Conservation (phyloP, 2,113 vertebrate genomes). For the Toxostoma redivivum region DNA sequence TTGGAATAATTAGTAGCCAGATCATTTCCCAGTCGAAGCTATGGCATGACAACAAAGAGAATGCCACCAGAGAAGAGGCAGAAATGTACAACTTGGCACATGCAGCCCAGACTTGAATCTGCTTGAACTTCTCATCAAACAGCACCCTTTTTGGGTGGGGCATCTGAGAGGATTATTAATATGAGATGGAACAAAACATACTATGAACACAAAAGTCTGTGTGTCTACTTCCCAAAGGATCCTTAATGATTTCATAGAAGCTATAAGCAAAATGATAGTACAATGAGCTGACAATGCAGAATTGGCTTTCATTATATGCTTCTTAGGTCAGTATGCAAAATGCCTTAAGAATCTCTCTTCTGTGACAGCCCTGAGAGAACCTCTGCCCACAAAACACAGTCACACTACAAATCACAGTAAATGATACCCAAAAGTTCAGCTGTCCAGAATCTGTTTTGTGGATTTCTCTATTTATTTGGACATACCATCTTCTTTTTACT, state of each 20-base stretch:
- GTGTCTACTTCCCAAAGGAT: not conserved
- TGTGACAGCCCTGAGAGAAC: not conserved
- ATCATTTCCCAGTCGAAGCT: not conserved
- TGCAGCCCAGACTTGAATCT: not conserved
- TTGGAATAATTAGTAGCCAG: not conserved
- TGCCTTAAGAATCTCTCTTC: not conserved
- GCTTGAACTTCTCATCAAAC: not conserved
- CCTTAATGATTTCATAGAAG: not conserved
- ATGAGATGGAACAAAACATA: not conserved
- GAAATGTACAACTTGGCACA: not conserved
- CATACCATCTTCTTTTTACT: not conserved
- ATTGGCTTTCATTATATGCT: not conserved
- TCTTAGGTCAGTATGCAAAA: not conserved
- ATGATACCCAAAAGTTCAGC: not conserved
- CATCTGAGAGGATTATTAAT: constrained; percentile 14
- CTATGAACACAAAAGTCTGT: constrained; percentile 15
- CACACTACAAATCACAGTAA: not conserved
- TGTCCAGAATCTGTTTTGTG: not conserved
- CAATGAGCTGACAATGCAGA: not conserved
- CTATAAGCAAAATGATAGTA: not conserved
- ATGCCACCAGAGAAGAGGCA: not conserved
- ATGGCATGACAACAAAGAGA: not conserved
- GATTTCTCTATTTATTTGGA: not conserved
- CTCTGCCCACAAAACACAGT: not conserved
- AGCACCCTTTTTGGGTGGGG: not conserved